phyloP scores from a whole-genome alignment of 92 coral and sea anemone genomes.

The Montipora capitata region DNA sequence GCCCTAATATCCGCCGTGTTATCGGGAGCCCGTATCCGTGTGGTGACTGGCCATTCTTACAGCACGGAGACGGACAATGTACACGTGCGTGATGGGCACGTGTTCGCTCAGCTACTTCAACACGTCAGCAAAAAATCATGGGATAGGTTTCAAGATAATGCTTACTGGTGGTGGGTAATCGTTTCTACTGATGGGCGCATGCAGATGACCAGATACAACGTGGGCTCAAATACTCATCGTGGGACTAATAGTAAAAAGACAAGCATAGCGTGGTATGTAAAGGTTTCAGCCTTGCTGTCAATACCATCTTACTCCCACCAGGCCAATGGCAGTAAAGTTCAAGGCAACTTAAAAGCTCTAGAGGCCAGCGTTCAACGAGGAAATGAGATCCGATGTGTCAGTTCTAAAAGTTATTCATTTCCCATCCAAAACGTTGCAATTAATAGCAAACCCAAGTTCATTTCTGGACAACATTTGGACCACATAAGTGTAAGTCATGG shows the following conservation, averaged over 20 bases:
- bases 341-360: slow-evolving; percentile 66
- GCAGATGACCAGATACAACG: slow-evolving; percentile 80
- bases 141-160: slow-evolving; percentile 75
- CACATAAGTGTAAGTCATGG: slow-evolving; percentile 66
- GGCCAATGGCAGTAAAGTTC: slow-evolving; percentile 61
- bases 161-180: slow-evolving; percentile 84
- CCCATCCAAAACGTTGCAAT: slow-evolving; percentile 75
- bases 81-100: slow-evolving; percentile 71
- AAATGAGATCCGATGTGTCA: slow-evolving; percentile 81
- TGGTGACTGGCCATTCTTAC: slow-evolving; percentile 32
- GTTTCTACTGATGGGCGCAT: slow-evolving; percentile 62
- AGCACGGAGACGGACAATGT: slow-evolving; percentile 79
- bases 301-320: slow-evolving; percentile 70
- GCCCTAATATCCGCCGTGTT: slow-evolving; percentile 85
- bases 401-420: slow-evolving; percentile 47
- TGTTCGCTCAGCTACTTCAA: slow-evolving; percentile 83
- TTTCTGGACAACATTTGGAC: slow-evolving; percentile 80
- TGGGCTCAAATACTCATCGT: slow-evolving; percentile 73
- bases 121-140: slow-evolving; percentile 85
- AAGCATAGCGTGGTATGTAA: slow-evolving; percentile 78
- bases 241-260: slow-evolving; percentile 42
- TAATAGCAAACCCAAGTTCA: slow-evolving; percentile 13
- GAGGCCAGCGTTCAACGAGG: slow-evolving; percentile 72
- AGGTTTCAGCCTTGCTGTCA: slow-evolving; percentile 40
- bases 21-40: slow-evolving; percentile 89